These are phyloP conservation scores for Frieseomelitta varia DNA, from an alignment of 1,140 invertebrate genomes.

Conservation along the genomic window DNA sequence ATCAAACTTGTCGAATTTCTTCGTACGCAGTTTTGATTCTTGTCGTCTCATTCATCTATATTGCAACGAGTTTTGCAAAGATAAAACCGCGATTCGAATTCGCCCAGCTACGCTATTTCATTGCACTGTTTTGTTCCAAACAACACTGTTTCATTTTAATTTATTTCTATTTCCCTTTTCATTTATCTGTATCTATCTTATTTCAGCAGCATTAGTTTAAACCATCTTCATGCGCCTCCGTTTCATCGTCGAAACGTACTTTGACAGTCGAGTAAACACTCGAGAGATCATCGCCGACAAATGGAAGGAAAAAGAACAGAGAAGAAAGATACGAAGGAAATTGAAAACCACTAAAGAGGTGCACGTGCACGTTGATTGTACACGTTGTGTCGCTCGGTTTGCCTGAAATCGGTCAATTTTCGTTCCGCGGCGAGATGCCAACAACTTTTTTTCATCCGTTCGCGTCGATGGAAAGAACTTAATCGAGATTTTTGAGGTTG, in stretches of 20 bases:
- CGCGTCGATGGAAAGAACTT: neutral
- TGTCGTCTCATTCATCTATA: too few species aligned
- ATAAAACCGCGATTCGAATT: too few species aligned
- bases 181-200: too few species aligned
- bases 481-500: constrained; percentile 26
- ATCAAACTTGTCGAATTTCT: too few species aligned
- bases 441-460: constrained; percentile 44
- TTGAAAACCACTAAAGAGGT: constrained; percentile 54
- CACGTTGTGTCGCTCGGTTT: constrained; percentile 40
- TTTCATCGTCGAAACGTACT: neutral
- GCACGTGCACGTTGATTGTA: constrained; percentile 52
- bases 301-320: neutral
- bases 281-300: neutral
- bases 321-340: neutral
- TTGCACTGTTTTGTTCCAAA: too few species aligned
- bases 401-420: constrained; percentile 51
- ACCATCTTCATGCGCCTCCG: neutral
- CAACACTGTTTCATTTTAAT: too few species aligned
- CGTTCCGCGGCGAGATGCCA: constrained; percentile 29
- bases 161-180: too few species aligned
- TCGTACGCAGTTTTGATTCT: too few species aligned
- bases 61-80: too few species aligned
- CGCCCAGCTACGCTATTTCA: too few species aligned
- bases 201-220: too few species aligned
- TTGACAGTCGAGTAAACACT: constrained; percentile 29